Base-by-base conservation (phyloP, 2,888 invertebrate genomes). In the Trachelus stipa region DNA sequence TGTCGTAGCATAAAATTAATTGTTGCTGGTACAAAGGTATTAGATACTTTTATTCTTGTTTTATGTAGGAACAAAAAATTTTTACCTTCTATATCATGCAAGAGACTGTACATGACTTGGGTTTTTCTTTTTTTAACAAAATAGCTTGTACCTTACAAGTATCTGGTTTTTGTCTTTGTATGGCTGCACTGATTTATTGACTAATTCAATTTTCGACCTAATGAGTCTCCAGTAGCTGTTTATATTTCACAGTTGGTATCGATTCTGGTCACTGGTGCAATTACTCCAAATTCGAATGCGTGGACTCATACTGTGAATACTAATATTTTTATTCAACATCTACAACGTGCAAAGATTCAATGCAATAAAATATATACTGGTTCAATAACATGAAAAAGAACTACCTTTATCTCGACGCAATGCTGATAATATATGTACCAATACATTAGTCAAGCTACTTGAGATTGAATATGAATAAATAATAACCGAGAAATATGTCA, bases 271-370 rank as follows among this genome's bases (percentile, higher is more conserved):
- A 56, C 23, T 56, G 56, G 9, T 23, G 9, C 56, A 56, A 56
- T 56, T 56, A 56, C 56, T 23, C 56, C 23, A 56, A 56, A 23
- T 15, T 23, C 23, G 56, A 23, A 23, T 56, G 23, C 56, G 56
- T 15, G 9, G 23, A 56, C 6, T 56, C 56, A 15, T 56, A 23
- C 6, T 23, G 9, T 23, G 79, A 78, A 79, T 78, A 74, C 40
- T 1, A 23, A 23, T 30, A 75, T 75, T 79, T 76, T 81, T 69
- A 34, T 73, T 77, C 69, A 68, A 2, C 34, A 31, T 69, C 75
- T 77, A 77, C 73, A 68, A 76, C 15, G 40, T 37, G 73, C 40
- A 73, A 40, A 31, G 56, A 12, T 56, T 37, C 73, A 75, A 56
- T 31, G 37, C 12, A 56, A 77, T 73, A 68, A 77, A 74, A 68